Evolutionary conservation across 2,797 vertebrate species (phyloP).

Genomic region (Protonibea diacanthus): DNA sequence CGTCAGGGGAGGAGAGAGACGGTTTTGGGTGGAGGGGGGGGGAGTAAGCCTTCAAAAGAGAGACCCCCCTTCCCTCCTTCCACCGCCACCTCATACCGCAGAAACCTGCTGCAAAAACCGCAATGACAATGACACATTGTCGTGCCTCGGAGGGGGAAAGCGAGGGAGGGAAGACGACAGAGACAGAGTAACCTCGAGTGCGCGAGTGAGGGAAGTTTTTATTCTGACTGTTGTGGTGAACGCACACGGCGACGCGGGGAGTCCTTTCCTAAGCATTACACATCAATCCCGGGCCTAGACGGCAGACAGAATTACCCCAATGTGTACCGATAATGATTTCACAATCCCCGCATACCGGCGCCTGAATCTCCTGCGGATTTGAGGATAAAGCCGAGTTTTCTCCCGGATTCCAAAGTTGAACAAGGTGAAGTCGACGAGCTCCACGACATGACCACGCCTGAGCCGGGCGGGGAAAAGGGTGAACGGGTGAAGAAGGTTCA

Average conservation of each 20-base stretch:
- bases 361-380: slow-evolving; percentile 70
- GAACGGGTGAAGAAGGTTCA: slow-evolving; percentile 51
- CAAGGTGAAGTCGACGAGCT: slow-evolving; percentile 65
- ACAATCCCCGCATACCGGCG: slow-evolving; percentile 64
- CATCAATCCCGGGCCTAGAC: slow-evolving; percentile 69
- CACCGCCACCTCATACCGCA: slow-evolving; percentile 60
- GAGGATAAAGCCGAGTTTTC: slow-evolving; percentile 60
- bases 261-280: slow-evolving; percentile 64
- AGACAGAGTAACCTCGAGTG: slow-evolving; percentile 60
- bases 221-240: slow-evolving; percentile 58
- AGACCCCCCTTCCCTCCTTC: slow-evolving; percentile 32
- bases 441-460: slow-evolving; percentile 40
- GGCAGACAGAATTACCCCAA: slow-evolving; percentile 64
- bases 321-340: slow-evolving; percentile 62
- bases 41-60: slow-evolving; percentile 75
- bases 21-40: slow-evolving; percentile 42
- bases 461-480: neutral
- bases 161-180: slow-evolving; percentile 36
- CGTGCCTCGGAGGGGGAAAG: slow-evolving; percentile 46
- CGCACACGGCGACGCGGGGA: slow-evolving; percentile 54
- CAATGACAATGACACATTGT: slow-evolving; percentile 84
- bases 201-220: slow-evolving; percentile 63
- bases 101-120: slow-evolving; percentile 74
- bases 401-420: slow-evolving; percentile 65
- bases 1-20: slow-evolving; percentile 79